These are phyloP conservation scores for Brachyrhaphis roseni DNA, from an alignment of 2,797 vertebrate species.

Conservation along the genomic window DNA sequence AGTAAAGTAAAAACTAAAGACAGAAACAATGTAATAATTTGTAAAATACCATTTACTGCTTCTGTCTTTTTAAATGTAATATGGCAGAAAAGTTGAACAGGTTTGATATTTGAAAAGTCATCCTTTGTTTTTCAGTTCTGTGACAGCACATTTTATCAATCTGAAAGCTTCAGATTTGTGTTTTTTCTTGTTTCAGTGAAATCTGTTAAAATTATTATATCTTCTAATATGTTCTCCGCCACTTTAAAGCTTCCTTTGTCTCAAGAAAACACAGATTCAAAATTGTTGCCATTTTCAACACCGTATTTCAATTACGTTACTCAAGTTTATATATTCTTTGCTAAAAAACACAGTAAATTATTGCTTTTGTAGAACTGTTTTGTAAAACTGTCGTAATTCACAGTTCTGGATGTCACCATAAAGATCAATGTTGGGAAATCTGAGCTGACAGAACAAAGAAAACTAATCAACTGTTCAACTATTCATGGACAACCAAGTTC, in stretches of 20 bases:
- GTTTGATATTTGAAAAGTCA: neutral
- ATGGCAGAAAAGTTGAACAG: neutral
- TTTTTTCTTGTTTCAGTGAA: neutral
- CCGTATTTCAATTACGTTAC: neutral
- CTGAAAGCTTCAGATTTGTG: neutral
- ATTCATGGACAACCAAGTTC: neutral
- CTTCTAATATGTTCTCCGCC: neutral
- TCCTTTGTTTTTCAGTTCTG: neutral
- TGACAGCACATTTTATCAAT: neutral
- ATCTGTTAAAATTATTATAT: neutral
- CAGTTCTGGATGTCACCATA: neutral
- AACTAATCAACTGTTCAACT: constrained; percentile 9
- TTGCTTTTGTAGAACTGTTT: neutral
- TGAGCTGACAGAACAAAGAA: neutral
- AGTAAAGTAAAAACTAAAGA: neutral
- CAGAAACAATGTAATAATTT: neutral
- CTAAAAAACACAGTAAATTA: too few relatives aligned
- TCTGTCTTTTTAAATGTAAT: neutral
- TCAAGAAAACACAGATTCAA: neutral
- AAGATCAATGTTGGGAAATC: neutral
- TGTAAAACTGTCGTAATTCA: neutral
- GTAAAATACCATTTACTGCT: neutral
- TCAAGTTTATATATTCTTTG: neutral
- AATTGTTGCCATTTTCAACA: neutral
- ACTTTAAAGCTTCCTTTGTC: neutral